A percentile compares a stretch with the other conserved stretches of the same genome.
Evolutionary conservation across 92 coral and sea anemone genomes (phyloP).

Genomic region (Desmophyllum pertusum): DNA sequence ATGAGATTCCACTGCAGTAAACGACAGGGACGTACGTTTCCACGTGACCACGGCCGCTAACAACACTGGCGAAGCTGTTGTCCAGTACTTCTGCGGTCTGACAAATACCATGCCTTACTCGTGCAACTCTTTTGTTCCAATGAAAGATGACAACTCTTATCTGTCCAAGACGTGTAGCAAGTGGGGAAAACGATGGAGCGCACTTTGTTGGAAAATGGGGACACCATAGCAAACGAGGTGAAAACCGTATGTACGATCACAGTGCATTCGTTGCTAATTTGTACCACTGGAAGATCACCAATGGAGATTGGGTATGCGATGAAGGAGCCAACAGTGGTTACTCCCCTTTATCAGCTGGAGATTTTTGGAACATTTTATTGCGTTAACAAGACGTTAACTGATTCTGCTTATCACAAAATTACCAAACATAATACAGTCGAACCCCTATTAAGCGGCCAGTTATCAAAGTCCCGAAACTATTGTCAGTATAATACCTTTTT

Average conservation of each 20-base stretch:
- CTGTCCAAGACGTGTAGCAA: slow-evolving; percentile 11
- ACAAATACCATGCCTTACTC: slow-evolving; percentile 21
- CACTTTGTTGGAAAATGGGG: slow-evolving; percentile 25
- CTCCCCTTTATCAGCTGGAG: background rate
- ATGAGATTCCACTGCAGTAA: slow-evolving; percentile 64
- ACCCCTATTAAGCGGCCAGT: too few relatives aligned
- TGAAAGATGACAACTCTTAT: slow-evolving; percentile 25
- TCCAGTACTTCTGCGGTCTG: slow-evolving; percentile 30
- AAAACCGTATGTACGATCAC: slow-evolving; percentile 48
- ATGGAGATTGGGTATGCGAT: slow-evolving; percentile 43
- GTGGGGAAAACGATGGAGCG: slow-evolving; percentile 31
- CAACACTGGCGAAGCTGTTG: slow-evolving; percentile 24
- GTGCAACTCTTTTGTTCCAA: slow-evolving; percentile 27
- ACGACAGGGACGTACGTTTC: slow-evolving; percentile 32
- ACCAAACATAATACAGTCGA: too few relatives aligned
- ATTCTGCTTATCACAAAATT: background rate
- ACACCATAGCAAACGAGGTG: background rate
- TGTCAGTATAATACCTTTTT: too few relatives aligned
- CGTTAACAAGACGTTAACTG: background rate
- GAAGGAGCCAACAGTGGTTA: background rate
- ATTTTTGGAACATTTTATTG: background rate
- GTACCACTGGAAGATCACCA: slow-evolving; percentile 38
- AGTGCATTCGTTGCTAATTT: slow-evolving; percentile 10
- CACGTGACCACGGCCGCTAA: slow-evolving; percentile 32
- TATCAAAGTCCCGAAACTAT: too few relatives aligned